Evolutionary conservation across 2,113 vertebrate genomes (phyloP).

Genomic region (Craseonycteris thonglongyai): DNA sequence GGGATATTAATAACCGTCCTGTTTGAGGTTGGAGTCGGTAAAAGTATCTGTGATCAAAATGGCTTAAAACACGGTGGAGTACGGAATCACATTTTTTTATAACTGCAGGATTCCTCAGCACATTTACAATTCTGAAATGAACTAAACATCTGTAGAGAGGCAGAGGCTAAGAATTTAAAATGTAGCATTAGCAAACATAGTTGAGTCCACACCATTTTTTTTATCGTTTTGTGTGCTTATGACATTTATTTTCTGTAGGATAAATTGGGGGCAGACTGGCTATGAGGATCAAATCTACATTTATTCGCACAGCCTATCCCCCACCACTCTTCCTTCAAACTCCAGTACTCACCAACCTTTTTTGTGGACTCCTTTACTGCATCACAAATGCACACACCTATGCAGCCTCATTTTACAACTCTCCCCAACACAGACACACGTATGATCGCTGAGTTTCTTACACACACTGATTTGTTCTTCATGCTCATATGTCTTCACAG

Average conservation of each 20-base stretch:
- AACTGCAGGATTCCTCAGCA: neutral
- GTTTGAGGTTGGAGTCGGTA: neutral
- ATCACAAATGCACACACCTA: no score
- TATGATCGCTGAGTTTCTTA: neutral
- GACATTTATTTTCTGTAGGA: neutral
- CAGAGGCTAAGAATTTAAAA: neutral
- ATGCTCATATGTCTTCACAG: neutral
- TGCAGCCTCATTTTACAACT: neutral
- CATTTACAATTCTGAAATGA: neutral
- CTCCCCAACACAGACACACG: neutral
- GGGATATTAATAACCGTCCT: neutral
- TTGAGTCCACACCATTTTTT: neutral
- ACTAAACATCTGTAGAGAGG: neutral
- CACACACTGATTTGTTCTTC: neutral
- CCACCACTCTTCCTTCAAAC: neutral
- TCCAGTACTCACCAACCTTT: rapidly evolving
- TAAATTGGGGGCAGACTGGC: neutral
- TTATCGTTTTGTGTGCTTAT: neutral
- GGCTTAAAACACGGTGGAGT: neutral
- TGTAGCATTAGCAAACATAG: neutral
- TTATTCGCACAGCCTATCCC: neutral
- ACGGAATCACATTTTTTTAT: neutral
- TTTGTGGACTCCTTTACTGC: neutral
- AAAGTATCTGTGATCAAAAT: neutral
- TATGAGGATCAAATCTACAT: neutral